A percentile compares a stretch with the other conserved stretches of the same genome.
These are phyloP conservation scores for Gobio occitaniae DNA, from an alignment of 2,797 vertebrate species.

Conservation along the genomic window DNA sequence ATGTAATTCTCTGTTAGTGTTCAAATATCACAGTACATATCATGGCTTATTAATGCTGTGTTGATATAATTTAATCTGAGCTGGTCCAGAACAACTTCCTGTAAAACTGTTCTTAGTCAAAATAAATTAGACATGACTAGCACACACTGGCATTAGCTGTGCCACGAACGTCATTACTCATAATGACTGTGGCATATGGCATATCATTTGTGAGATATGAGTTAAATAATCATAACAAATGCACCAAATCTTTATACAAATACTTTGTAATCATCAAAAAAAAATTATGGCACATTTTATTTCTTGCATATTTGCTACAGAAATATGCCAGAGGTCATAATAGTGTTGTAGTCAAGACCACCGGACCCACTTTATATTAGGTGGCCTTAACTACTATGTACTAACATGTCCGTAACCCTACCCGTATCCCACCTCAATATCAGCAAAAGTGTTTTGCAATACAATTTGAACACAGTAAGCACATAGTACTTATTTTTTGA, in stretches of 20 bases:
- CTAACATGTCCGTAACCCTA: no score
- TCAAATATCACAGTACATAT: neutral
- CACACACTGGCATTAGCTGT: neutral
- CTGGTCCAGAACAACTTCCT: constrained; percentile 1
- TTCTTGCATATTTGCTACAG: neutral
- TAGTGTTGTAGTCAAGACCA: no score
- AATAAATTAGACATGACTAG: constrained; percentile 14
- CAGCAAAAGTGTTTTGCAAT: no score
- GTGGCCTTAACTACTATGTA: no score
- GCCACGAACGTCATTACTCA: constrained; percentile 7
- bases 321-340: neutral
- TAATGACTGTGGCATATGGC: neutral
- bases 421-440: no score
- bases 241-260: neutral
- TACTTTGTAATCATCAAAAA: neutral
- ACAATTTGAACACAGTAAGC: no score
- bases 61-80: constrained; percentile 3
- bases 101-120: constrained; percentile 20
- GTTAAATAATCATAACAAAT: neutral
- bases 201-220: neutral
- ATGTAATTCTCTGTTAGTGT: neutral
- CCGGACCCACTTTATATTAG: no score
- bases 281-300: neutral
- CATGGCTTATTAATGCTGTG: neutral
- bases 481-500: no score